phyloP scores from a whole-genome alignment of 2,797 vertebrate species.

The Meda fulgida region DNA sequence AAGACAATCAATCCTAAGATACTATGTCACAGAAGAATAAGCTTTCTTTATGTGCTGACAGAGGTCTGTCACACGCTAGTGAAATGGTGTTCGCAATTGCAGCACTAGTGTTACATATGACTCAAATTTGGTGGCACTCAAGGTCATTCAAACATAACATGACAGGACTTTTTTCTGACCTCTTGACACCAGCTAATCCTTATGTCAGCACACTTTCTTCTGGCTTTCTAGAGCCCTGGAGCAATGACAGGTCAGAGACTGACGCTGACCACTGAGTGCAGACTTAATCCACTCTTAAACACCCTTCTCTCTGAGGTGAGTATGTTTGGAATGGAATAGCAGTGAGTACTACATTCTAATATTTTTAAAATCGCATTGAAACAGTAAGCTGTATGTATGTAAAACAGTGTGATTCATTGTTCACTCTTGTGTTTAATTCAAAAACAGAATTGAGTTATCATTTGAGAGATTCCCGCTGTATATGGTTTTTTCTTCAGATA shows the following conservation, averaged over 20 bases:
- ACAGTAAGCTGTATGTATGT: neutral
- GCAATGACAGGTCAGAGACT: slow-evolving; percentile 42
- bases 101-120: slow-evolving; percentile 38
- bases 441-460: neutral
- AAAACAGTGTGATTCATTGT: neutral
- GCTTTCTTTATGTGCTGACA: slow-evolving; percentile 28
- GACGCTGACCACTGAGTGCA: slow-evolving; percentile 16
- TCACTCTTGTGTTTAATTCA: neutral
- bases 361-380: neutral
- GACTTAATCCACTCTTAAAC: neutral
- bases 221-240: slow-evolving; percentile 42
- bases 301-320: neutral
- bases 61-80: slow-evolving; percentile 18
- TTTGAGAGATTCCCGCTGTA: neutral
- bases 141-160: slow-evolving; percentile 57
- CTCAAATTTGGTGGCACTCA: slow-evolving; percentile 49
- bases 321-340: neutral
- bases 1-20: neutral
- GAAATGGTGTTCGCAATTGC: slow-evolving; percentile 30
- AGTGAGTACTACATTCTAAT: neutral
- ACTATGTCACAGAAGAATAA: neutral
- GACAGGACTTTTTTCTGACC: slow-evolving; percentile 54
- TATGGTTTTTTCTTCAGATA: neutral
- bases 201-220: slow-evolving; percentile 56
- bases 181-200: slow-evolving; percentile 56